These are phyloP conservation scores for Drosophila sproati DNA, from an alignment of 1,140 invertebrate species.

Conservation along the genomic window DNA sequence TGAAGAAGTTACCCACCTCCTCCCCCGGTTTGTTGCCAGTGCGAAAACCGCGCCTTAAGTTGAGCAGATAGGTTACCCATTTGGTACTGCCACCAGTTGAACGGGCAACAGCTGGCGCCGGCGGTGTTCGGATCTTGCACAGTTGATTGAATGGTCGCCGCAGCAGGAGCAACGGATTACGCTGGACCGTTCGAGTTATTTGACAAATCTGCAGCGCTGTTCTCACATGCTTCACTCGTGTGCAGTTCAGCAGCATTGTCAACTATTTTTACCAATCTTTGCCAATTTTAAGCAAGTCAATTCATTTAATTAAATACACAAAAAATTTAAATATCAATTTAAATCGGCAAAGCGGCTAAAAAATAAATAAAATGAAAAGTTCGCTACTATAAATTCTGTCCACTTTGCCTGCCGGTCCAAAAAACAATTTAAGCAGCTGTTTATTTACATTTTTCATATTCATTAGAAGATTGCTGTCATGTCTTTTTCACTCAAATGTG, in stretches of 20 bases:
- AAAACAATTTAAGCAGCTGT: conserved; percentile 14
- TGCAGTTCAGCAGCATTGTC: conserved; percentile 68
- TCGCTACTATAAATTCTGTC: conserved; percentile 4
- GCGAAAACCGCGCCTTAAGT: conserved; percentile 29
- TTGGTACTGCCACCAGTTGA: not conserved
- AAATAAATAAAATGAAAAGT: not conserved
- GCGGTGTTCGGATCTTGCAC: conserved; percentile 7
- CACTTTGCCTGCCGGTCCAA: not conserved
- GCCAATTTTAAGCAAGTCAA: conserved; percentile 32
- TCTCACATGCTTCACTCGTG: conserved; percentile 52
- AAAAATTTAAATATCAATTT: conserved; percentile 20
- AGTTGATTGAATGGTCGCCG: conserved; percentile 22
- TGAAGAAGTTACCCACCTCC: conserved; percentile 4
- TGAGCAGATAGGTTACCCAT: conserved; percentile 12
- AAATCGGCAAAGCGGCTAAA: conserved; percentile 14
- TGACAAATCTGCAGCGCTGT: conserved; percentile 52
- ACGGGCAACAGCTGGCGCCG: not conserved
- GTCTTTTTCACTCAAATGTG: not conserved
- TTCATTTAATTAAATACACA: not conserved
- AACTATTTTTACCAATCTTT: conserved; percentile 21
- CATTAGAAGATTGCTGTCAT: not conserved
- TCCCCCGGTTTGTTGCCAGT: not conserved
- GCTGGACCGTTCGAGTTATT: conserved; percentile 26
- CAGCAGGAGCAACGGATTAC: conserved; percentile 15
- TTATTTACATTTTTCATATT: not conserved